Base-by-base conservation (phyloP, 2,888 invertebrate genomes). In the Harpagoxenus sublaevis region DNA sequence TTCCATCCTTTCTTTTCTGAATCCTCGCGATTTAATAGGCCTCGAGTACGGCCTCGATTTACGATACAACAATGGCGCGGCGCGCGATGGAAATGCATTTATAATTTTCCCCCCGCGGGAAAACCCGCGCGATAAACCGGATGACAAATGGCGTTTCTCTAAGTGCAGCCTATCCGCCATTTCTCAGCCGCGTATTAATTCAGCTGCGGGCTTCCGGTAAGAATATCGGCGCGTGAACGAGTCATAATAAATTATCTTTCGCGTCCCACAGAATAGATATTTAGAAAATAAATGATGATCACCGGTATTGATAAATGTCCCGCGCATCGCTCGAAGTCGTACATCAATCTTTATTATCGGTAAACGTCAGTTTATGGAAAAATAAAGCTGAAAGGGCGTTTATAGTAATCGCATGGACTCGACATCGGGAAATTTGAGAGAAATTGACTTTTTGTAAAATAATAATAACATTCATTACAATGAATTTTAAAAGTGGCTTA, bases 21-120 rank as follows among this genome's bases (percentile, higher is more conserved):
- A 81, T 71, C 81, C 39, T 77, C 57, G 48, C 60, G 77, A 84
- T 86, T 83, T 83, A 85, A 84, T 83, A 68, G 66, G 10, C 48
- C 66, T 31, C 73, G 84, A 35, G 10, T 63, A 66, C 73, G 88
- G 83, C 88, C 88, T 77, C 84, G 85, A 88, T 88, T 86, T 79
- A 62, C 73, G 48, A 68, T 51, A 75, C 77, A 88, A 88, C 88
- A 88, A 88, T 88, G 48, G 82, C 63, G 53, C 63, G 53, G 48
- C 83, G 88, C 83, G 84, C 55, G 83, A 88, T 75, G 70, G 63
- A 79, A 83, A 84, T 51, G 84, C 73, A 74, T 86, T 83, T 83
- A 86, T 77, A 82, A 74, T 84, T 39, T 28, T 5, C 48, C 31
- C 35, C 39, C 18, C 18, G 53, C 57, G 73, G 71, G 71, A 65